A percentile compares a stretch with the other conserved stretches of the same genome.
Conservation (phyloP, 2,113 vertebrate species). For the Triplophysa tibetana region DNA sequence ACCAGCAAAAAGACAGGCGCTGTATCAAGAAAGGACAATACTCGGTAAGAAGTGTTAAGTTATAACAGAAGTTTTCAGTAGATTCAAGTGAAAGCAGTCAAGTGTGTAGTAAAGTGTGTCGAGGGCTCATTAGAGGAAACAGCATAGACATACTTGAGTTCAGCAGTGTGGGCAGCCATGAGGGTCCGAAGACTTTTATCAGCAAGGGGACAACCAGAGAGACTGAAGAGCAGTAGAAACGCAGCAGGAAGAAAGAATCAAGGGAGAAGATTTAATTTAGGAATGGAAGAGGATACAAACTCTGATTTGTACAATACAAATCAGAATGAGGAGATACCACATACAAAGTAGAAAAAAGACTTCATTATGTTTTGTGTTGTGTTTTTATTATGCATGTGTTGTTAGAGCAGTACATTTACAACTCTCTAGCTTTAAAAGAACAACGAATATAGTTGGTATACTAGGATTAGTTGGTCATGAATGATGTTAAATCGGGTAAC, state of each 20-base stretch:
- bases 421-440: too few species aligned
- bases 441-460: too few species aligned
- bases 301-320: background rate
- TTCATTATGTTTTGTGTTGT: too few species aligned
- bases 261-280: constrained; percentile 48
- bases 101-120: constrained; percentile 10
- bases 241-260: constrained; percentile 66
- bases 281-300: background rate
- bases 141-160: constrained; percentile 98
- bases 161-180: constrained; percentile 99
- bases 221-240: constrained; percentile 88
- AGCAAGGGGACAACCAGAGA: constrained; percentile 99
- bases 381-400: too few species aligned
- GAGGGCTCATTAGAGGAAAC: constrained; percentile 59
- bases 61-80: constrained; percentile 3
- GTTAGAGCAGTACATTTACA: too few species aligned
- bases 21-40: background rate
- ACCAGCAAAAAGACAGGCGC: background rate
- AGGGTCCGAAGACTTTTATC: constrained; percentile 99
- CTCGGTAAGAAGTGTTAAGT: constrained; percentile 2
- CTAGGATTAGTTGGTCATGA: too few species aligned
- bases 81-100: constrained; percentile 31
- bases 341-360: too few species aligned
- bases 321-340: background rate
- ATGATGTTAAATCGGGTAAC: too few species aligned